A percentile compares a stretch with the other conserved stretches of the same genome.
These are phyloP conservation scores for Metallyticus violacea DNA, from an alignment of 2,888 invertebrate species.

Conservation along the genomic window DNA sequence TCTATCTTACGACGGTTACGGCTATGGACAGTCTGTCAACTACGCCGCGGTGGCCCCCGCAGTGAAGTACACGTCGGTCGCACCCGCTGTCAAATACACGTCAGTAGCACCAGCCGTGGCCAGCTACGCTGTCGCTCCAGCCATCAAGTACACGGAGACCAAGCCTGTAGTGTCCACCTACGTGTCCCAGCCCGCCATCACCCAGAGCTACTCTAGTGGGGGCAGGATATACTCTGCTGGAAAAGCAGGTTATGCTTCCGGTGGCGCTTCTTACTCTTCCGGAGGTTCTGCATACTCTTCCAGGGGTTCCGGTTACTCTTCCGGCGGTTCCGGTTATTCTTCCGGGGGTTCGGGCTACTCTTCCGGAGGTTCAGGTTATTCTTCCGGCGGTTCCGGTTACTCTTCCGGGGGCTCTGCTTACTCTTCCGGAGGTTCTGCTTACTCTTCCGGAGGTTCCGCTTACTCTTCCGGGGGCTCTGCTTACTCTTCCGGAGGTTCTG, in stretches of 20 bases:
- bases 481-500: background rate
- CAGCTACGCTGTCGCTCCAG: background rate
- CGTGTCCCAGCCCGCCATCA: slow-evolving; percentile 33
- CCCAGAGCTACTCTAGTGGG: background rate
- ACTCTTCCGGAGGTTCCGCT: background rate
- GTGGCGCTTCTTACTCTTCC: background rate
- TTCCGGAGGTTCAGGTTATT: background rate
- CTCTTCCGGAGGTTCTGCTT: background rate
- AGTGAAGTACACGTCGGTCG: background rate
- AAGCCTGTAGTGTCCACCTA: slow-evolving; percentile 33
- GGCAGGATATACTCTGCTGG: background rate
- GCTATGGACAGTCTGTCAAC: background rate
- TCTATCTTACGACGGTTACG: background rate
- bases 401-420: background rate
- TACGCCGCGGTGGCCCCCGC: background rate
- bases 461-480: background rate
- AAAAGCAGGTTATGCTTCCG: background rate
- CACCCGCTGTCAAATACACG: background rate
- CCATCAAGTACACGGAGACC: background rate
- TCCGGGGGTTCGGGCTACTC: background rate
- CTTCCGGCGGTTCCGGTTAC: background rate
- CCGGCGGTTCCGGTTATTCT: background rate
- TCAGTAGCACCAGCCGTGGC: background rate
- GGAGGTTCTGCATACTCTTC: background rate
- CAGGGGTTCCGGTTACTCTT: background rate